Evolutionary conservation across 2,113 vertebrate species (phyloP), one percentile per base, ranked within the genome.

Genomic region (Uria lomvia): DNA sequence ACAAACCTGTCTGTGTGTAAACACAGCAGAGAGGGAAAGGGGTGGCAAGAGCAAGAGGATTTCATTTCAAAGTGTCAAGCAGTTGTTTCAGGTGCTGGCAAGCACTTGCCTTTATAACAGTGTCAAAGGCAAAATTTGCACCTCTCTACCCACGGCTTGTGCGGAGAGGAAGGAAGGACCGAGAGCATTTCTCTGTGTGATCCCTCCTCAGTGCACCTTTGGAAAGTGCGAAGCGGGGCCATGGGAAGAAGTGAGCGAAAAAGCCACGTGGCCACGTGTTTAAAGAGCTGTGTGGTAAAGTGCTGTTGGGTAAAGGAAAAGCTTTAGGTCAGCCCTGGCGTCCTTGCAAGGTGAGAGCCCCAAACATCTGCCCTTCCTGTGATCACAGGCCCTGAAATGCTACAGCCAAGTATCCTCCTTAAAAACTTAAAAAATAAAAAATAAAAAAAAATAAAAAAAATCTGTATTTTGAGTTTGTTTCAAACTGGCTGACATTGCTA

Each of bases 191-290:
- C 16, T 38, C 40, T 23, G 30, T 7, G 59, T 24, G 29, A 74
- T 29, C 27, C 38, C 40, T 38, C 71, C 56, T 82, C 23, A 0
- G 14, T 11, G 22, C 47, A 26, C 73, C 60, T 55, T 70, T 76
- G 74, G 18, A 4, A 79, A 40, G n/a, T 2, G 38, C 71, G 4
- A 3, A 26, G 56, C 17, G 23, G 30, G 34, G 30, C 29, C 7
- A 1, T 6, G 60, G 66, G 68, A 66, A 45, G 38, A 36, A n/a
- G 15, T 5, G 72, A 71, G 15, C 26, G 49, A 21, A 59, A 14
- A 65, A 82, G 32, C 34, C 45, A 12, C 34, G 0, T 0, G 17
- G 52, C 8, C 8, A 1, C 1, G 4, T 20, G 16, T 34, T 18
- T 29, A 12, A 42, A 42, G 75, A 50, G 74, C 32, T 88, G 9